Evolutionary conservation across 2,113 vertebrate species (phyloP).

Genomic region (Stegastes partitus): DNA sequence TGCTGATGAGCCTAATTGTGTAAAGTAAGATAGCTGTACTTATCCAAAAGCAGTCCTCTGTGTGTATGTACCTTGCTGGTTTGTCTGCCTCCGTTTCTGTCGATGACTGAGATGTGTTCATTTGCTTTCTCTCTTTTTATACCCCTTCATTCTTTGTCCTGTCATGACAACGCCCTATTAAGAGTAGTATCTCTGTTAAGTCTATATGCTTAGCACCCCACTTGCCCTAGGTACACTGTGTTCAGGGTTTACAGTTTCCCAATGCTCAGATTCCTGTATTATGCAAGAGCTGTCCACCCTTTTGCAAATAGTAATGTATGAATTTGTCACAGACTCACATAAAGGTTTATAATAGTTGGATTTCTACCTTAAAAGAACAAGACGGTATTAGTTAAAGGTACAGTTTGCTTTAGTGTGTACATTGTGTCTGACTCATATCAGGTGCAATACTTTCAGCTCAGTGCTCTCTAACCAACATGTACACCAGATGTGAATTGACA

Average conservation of each 20-base stretch:
- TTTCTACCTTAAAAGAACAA: constrained; percentile 1
- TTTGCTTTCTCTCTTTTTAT: constrained; percentile 58
- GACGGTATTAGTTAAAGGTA: constrained; percentile 22
- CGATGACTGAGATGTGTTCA: constrained; percentile 8
- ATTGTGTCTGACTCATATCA: constrained; percentile 6
- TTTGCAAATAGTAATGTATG: constrained; percentile 41
- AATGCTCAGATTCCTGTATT: constrained; percentile 42
- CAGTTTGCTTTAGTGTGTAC: constrained; percentile 37
- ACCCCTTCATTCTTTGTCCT: constrained; percentile 34
- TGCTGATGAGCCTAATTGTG: background rate
- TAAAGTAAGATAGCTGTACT: background rate
- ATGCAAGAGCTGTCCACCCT: constrained; percentile 59
- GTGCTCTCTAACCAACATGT: background rate
- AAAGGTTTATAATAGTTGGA: constrained; percentile 12
- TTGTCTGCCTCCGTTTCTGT: constrained; percentile 2
- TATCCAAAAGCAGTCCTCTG: background rate
- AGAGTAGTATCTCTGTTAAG: constrained; percentile 27
- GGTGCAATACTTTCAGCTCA: constrained; percentile 4
- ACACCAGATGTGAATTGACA: background rate
- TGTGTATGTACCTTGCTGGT: constrained; percentile 60
- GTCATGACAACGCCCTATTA: constrained; percentile 49
- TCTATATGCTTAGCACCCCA: constrained; percentile 44
- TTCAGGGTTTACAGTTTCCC: constrained; percentile 47
- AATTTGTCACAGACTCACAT: constrained; percentile 32
- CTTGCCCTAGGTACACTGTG: constrained; percentile 42